Conservation (phyloP, 2,888 invertebrate species). For the Scelioninae gen. 1 region DNA sequence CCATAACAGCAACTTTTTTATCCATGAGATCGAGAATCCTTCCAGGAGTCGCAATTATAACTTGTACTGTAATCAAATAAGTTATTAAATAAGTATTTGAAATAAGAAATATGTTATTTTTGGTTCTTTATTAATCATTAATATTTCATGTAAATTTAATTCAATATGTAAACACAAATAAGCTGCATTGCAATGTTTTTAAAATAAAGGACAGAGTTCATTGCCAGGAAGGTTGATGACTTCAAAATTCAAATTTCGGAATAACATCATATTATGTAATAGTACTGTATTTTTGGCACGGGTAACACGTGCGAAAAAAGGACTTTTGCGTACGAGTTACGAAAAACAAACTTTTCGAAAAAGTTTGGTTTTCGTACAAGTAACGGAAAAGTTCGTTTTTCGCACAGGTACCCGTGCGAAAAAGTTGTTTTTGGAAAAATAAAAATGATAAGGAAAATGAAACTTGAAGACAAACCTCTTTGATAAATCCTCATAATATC, state of each 20-base stretch:
- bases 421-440: constrained; percentile 33
- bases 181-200: neutral
- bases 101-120: neutral
- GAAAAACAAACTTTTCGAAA: too few species aligned
- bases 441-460: neutral
- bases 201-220: constrained; percentile 4
- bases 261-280: neutral
- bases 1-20: constrained; percentile 97
- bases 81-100: constrained; percentile 11
- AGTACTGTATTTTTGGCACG: too few species aligned
- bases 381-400: too few species aligned
- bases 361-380: too few species aligned
- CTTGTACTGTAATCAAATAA: constrained; percentile 90
- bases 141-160: neutral
- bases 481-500: constrained; percentile 99
- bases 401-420: too few species aligned
- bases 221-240: constrained; percentile 21
- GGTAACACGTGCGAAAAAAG: too few species aligned
- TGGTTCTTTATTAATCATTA: neutral
- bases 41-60: constrained; percentile 99
- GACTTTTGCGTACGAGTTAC: too few species aligned
- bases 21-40: constrained; percentile 99
- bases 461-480: constrained; percentile 88
- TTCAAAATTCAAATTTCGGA: neutral
- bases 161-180: neutral